Evolutionary conservation across 2,888 invertebrate genomes (phyloP), one percentile per base, ranked within the genome.

Genomic region (Habroteleia sp.): DNA sequence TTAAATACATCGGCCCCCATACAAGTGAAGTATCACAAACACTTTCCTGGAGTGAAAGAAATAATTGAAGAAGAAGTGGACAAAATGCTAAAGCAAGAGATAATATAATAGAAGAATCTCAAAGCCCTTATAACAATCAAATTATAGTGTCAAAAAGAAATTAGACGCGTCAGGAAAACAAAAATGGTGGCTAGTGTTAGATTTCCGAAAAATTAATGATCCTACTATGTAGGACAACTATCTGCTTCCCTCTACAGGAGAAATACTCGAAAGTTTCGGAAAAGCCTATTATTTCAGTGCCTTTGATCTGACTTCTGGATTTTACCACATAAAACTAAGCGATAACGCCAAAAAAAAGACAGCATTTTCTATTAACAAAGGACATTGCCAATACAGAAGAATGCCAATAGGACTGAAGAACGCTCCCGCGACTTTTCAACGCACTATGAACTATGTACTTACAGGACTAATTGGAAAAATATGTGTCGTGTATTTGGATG

Each of bases 171-270:
- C n/a, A n/a, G n/a, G n/a, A 20, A 20, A 39, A 8, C 2, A 39
- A 39, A 16, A 17, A 13, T 39, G 17, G n/a, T 7, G 17, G n/a
- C n/a, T 39, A 8, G 39, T 39, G 8, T 2, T 39, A 8, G 39
- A 39, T 17, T 39, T 39, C 13, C 16, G 39, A n/a, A 39, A 39
- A 39, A n/a, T 39, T 17, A 39, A 39, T 39, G 17, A 39, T 1
- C 16, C n/a, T 8, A 39, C 39, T 1, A 1, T 13, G 1, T 8
- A 39, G 8, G 39, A 39, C 8, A 39, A 17, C 3, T 17, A 39
- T 8, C 39, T 17, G 2, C 17, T 39, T 3, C 39, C 39, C 1
- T 13, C 11, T 8, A 13, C 17, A 7, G 17, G n/a, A 17, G 39
- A 39, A 16, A 39, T 39, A 17, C 17, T 39, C 2, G 39, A 39